A percentile compares a stretch with the other conserved stretches of the same genome.
Evolutionary conservation across 2,888 invertebrate species (phyloP).

Genomic region (Caenorhabditis macrosperma): DNA sequence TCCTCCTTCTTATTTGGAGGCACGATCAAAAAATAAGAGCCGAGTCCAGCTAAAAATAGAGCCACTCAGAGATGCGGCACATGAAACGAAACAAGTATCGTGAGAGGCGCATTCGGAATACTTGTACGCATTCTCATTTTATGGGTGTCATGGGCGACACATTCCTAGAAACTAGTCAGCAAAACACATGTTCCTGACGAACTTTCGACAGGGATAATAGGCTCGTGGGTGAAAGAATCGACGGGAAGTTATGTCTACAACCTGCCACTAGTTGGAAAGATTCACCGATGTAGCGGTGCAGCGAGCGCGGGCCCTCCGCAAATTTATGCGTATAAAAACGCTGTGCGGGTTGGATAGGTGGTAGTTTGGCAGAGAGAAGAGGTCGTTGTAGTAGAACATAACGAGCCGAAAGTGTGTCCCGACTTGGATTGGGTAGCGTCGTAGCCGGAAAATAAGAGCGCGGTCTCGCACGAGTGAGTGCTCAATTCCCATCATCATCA

Average conservation of each 20-base stretch:
- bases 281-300: neutral
- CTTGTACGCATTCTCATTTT: neutral
- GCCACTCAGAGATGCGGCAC: neutral
- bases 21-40: neutral
- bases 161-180: too few species aligned
- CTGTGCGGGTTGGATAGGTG: neutral
- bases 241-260: too few species aligned
- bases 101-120: too few species aligned
- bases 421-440: neutral
- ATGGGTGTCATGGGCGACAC: too few species aligned
- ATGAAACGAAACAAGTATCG: too few species aligned
- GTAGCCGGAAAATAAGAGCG: neutral
- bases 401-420: neutral
- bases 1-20: neutral
- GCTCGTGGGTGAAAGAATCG: too few species aligned
- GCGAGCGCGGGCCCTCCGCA: slow-evolving; percentile 20
- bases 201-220: too few species aligned
- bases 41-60: neutral
- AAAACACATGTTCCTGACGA: too few species aligned
- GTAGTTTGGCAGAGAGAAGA: slow-evolving; percentile 1
- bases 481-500: slow-evolving; percentile 2
- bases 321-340: slow-evolving; percentile 58
- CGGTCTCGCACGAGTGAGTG: neutral
- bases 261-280: too few species aligned
- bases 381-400: neutral